Evolutionary conservation across 2,113 vertebrate species (phyloP).

Genomic region (Neolamprologus kungweensis): DNA sequence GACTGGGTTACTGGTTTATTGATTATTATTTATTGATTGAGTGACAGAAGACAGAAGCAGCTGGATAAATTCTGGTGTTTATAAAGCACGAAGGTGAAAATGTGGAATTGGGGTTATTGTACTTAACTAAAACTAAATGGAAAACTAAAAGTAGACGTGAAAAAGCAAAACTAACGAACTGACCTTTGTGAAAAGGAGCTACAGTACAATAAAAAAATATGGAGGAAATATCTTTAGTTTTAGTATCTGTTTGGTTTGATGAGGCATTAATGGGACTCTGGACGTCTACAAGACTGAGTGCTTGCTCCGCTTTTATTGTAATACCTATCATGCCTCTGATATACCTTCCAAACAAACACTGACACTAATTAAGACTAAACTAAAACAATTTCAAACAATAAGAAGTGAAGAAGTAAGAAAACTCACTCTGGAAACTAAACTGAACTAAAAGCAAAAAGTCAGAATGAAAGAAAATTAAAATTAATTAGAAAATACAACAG

Average conservation of each 20-base stretch:
- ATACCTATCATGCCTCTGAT: background rate
- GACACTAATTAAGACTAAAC: background rate
- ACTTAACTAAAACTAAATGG: background rate
- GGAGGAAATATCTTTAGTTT: background rate
- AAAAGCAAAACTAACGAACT: background rate
- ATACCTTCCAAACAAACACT: background rate
- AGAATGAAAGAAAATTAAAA: background rate
- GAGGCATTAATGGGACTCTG: background rate
- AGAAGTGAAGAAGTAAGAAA: background rate
- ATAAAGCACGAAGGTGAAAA: background rate
- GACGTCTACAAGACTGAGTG: background rate
- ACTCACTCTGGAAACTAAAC: background rate
- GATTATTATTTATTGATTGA: background rate
- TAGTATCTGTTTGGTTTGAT: background rate
- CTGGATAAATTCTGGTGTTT: background rate
- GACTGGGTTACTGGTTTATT: background rate
- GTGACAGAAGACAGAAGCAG: background rate
- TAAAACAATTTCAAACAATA: background rate
- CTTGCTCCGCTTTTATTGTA: background rate
- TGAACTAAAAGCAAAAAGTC: background rate
- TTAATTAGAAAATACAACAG: background rate
- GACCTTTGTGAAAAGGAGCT: background rate
- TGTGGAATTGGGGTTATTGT: background rate
- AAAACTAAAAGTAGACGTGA: background rate
- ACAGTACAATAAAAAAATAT: background rate